phyloP scores from a whole-genome alignment of 2,797 vertebrate genomes.

The Botia almorhae region DNA sequence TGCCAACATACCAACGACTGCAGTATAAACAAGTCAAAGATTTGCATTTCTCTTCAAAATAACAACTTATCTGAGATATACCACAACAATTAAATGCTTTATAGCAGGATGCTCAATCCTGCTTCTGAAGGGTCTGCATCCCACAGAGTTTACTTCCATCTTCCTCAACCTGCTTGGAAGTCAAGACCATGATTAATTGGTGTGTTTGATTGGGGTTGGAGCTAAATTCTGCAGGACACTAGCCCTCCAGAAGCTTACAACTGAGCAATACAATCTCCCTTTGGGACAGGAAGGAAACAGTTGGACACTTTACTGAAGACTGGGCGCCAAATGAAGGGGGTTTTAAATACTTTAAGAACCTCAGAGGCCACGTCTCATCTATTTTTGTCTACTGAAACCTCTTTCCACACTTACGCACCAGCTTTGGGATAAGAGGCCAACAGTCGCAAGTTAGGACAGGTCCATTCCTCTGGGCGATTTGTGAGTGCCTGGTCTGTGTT shows the following conservation, averaged over 20 bases:
- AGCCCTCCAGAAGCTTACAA: background rate
- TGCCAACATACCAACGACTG: too few species aligned
- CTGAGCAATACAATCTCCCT: background rate
- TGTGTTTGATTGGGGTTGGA: too few species aligned
- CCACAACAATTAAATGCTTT: too few species aligned
- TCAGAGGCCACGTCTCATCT: constrained; percentile 27
- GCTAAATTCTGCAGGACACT: too few species aligned
- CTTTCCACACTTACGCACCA: constrained; percentile 35
- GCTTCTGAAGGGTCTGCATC: background rate
- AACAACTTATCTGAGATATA: too few species aligned
- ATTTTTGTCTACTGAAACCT: constrained; percentile 30
- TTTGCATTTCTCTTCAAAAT: background rate
- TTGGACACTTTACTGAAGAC: background rate
- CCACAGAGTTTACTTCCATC: background rate
- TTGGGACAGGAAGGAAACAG: background rate
- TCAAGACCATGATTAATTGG: too few species aligned
- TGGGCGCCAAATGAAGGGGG: background rate
- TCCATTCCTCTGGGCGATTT: constrained; percentile 35
- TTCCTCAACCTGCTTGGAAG: too few species aligned
- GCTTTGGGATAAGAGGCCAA: constrained; percentile 10
- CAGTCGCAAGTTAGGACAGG: constrained; percentile 45
- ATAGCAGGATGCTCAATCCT: too few species aligned
- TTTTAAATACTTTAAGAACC: constrained; percentile 31
- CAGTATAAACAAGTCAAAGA: background rate
- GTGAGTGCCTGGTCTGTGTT: constrained; percentile 33